A percentile compares a stretch with the other conserved stretches of the same genome.
Evolutionary conservation across 2,888 invertebrate genomes (phyloP).

Genomic region (Patella caerulea): DNA sequence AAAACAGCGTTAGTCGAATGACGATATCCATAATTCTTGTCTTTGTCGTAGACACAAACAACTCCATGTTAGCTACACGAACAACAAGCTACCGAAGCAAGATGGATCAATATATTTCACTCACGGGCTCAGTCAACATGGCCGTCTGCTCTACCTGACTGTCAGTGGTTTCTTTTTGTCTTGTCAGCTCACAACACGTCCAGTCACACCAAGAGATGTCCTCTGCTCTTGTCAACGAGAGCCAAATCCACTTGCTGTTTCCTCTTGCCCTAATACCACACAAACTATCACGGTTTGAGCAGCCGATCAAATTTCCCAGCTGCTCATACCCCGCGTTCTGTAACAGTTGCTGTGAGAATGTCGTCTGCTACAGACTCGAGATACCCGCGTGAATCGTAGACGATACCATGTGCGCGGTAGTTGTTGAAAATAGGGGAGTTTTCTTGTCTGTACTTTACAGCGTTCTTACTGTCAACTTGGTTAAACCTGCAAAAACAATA

Average conservation of each 20-base stretch:
- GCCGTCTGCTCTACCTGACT: conserved; percentile 5
- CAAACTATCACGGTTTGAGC: too few species aligned
- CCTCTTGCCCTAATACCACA: background rate
- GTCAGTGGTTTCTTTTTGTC: conserved; percentile 5
- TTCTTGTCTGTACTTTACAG: background rate
- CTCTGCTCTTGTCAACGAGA: background rate
- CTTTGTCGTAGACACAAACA: conserved; percentile 1
- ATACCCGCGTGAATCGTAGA: conserved; percentile 4
- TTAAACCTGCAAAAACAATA: conserved; percentile 2
- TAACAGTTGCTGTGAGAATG: background rate
- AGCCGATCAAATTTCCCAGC: conserved; percentile 1
- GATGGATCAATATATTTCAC: conserved; percentile 11
- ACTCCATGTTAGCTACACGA: conserved; percentile 13
- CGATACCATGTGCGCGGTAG: background rate
- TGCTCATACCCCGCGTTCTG: background rate
- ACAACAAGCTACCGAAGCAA: background rate
- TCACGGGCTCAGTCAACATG: conserved; percentile 12
- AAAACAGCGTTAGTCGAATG: background rate
- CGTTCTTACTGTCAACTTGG: background rate
- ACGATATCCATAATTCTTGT: conserved; percentile 3
- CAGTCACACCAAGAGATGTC: background rate
- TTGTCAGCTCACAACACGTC: conserved; percentile 6
- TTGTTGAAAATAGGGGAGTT: background rate
- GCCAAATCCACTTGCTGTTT: background rate
- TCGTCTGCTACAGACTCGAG: conserved; percentile 7